Percentiles rank a stretch among this genome's conserved stretches.
phyloP scores from a whole-genome alignment of 2,888 invertebrate genomes.

The Eutolmus rufibarbis region DNA sequence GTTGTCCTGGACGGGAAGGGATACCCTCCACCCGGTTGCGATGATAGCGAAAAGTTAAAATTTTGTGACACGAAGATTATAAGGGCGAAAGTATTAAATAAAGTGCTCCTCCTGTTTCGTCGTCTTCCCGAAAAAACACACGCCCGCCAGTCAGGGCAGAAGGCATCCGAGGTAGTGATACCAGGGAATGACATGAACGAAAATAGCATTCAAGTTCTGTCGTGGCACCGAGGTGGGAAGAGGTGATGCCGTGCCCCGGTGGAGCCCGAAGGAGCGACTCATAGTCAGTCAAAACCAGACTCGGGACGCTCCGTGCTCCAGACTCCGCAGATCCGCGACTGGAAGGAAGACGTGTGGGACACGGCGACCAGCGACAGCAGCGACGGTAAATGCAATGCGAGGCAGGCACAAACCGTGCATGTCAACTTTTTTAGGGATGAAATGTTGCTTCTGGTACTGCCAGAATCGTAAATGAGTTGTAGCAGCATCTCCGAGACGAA shows the following conservation, averaged over 20 bases:
- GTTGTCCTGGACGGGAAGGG: not conserved
- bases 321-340: not conserved
- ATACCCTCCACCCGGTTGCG: not conserved
- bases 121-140: not conserved
- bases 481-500: slow-evolving; percentile 32
- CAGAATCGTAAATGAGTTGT: slow-evolving; percentile 39
- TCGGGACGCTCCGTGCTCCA: not conserved
- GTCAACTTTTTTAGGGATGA: slow-evolving; percentile 16
- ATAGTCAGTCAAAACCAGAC: not conserved
- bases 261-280: not conserved
- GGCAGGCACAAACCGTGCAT: slow-evolving; percentile 1
- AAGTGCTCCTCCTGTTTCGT: not conserved
- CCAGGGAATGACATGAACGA: slow-evolving; percentile 11
- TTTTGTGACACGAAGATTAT: slow-evolving; percentile 35
- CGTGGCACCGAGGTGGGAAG: not conserved
- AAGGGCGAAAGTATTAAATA: slow-evolving; percentile 31
- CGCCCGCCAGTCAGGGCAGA: slow-evolving; percentile 5
- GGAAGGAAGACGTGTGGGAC: not conserved
- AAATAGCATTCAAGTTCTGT: slow-evolving; percentile 23
- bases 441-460: slow-evolving; percentile 28
- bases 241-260: not conserved
- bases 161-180: not conserved
- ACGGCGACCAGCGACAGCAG: not conserved
- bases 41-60: slow-evolving; percentile 35
- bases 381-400: slow-evolving; percentile 4